Conservation (phyloP, 2,888 invertebrate genomes). For the Ectobius pallidus region DNA sequence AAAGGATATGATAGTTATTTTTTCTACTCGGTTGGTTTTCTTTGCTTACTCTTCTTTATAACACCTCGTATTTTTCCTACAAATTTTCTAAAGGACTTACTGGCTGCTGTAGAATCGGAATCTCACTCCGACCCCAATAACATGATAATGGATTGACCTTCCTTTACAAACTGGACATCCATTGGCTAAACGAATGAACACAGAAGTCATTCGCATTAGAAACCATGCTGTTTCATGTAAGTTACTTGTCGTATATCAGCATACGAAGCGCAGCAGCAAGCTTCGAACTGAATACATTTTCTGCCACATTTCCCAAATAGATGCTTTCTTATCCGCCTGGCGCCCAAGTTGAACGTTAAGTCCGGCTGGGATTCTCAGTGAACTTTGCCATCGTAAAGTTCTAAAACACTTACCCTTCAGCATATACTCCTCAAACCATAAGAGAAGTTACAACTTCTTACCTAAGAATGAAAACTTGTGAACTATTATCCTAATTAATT, state of each 20-base stretch:
- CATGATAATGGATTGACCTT: slow-evolving; percentile 4
- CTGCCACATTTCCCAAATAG: slow-evolving; percentile 37
- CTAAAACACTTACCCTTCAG: no score
- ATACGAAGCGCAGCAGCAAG: slow-evolving; percentile 4
- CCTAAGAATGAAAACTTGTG: no score
- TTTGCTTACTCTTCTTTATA: no score
- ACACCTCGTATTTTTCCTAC: no score
- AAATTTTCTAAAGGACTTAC: no score
- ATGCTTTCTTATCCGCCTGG: slow-evolving; percentile 24
- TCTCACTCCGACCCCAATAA: background rate
- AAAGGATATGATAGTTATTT: no score
- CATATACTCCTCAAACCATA: no score
- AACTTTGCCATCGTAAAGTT: slow-evolving; percentile 8
- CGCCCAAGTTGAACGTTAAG: slow-evolving; percentile 6
- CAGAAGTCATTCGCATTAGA: background rate
- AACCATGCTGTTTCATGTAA: slow-evolving; percentile 4
- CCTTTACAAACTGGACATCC: background rate
- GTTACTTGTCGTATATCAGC: slow-evolving; percentile 11
- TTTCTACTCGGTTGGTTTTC: no score
- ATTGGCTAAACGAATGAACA: slow-evolving; percentile 8
- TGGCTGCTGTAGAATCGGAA: no score
- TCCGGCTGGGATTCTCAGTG: background rate
- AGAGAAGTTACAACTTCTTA: no score
- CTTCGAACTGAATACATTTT: slow-evolving; percentile 35
- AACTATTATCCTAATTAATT: no score